These are phyloP conservation scores for Genyomyrus donnyi DNA, from an alignment of 2,113 vertebrate species.

Conservation along the genomic window DNA sequence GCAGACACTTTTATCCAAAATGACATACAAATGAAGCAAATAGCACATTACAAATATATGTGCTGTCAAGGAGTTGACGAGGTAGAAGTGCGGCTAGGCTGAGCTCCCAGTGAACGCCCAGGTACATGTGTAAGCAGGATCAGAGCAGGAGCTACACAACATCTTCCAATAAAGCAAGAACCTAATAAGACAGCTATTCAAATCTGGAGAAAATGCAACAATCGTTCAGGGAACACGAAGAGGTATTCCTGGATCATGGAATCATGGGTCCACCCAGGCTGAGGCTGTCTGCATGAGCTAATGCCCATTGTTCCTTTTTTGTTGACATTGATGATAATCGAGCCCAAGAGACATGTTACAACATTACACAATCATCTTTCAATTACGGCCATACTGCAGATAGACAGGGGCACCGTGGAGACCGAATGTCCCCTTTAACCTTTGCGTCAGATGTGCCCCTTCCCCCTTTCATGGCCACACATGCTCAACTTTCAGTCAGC, in stretches of 20 bases:
- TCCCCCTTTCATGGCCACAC: constrained; percentile 23
- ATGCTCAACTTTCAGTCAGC: constrained; percentile 14
- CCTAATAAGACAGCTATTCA: background rate
- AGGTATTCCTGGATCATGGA: background rate
- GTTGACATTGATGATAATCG: background rate
- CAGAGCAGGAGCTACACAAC: background rate
- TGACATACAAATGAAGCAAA: background rate
- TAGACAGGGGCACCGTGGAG: background rate
- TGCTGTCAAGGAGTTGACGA: background rate
- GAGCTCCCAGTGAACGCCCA: background rate
- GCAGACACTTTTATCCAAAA: background rate
- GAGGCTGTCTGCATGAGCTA: background rate
- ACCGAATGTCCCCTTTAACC: background rate
- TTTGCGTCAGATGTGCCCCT: constrained; percentile 16
- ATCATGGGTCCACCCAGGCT: background rate
- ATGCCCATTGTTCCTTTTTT: background rate
- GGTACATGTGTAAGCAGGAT: background rate
- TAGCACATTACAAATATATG: background rate
- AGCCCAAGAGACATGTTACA: background rate
- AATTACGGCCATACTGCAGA: background rate
- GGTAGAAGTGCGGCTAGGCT: background rate
- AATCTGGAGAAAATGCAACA: background rate
- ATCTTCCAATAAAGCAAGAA: background rate
- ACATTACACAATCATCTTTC: background rate
- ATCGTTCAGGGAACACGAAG: background rate